A percentile compares a stretch with the other conserved stretches of the same genome.
phyloP scores from a whole-genome alignment of 2,888 invertebrate genomes.

The Agapostemon virescens region DNA sequence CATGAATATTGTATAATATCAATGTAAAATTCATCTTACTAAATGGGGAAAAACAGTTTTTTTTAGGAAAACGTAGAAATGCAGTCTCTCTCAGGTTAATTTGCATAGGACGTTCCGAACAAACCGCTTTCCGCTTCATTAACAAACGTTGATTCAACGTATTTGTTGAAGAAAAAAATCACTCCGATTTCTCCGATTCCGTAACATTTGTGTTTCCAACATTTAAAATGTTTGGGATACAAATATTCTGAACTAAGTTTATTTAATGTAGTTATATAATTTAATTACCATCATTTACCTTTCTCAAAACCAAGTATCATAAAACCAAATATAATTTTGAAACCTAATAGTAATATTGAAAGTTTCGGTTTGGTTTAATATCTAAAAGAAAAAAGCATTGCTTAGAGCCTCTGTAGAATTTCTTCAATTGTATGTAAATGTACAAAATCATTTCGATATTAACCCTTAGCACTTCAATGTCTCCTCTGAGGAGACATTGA shows the following conservation, averaged over 20 bases:
- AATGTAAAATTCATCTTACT: background rate
- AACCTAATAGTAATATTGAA: background rate
- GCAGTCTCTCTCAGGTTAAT: background rate
- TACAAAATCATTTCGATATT: no score
- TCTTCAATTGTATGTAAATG: background rate
- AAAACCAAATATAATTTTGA: background rate
- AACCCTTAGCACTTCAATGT: no score
- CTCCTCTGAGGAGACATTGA: no score
- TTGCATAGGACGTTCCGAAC: constrained; percentile 14
- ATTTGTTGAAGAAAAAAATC: constrained; percentile 35
- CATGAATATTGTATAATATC: background rate
- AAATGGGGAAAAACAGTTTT: background rate
- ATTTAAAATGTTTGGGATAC: background rate
- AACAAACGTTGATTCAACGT: constrained; percentile 38
- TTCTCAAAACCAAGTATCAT: background rate
- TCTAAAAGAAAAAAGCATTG: no score
- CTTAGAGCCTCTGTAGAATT: background rate
- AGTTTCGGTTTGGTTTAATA: no score
- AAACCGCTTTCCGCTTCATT: constrained; percentile 43
- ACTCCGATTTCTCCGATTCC: constrained; percentile 11
- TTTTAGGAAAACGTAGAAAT: background rate
- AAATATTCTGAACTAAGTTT: background rate
- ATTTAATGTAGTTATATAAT: background rate
- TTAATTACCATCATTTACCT: background rate
- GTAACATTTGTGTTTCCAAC: background rate